These are phyloP conservation scores for Dicrurus megarhynchus DNA, from an alignment of 2,113 vertebrate species.

Conservation along the genomic window DNA sequence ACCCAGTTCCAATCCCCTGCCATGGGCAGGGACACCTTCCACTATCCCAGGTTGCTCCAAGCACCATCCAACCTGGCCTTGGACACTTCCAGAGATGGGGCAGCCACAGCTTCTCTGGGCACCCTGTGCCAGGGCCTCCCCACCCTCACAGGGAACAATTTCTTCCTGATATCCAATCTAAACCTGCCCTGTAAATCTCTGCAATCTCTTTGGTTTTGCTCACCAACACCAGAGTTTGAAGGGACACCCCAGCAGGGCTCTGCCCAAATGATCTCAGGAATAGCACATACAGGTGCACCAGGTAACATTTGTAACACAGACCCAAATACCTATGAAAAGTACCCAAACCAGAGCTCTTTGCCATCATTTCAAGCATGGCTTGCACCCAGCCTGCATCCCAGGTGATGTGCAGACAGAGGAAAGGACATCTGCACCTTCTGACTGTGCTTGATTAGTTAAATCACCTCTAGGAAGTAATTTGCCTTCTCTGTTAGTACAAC, in stretches of 20 bases:
- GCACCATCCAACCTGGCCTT: rapidly evolving
- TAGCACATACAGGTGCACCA: rapidly evolving
- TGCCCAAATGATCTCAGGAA: not conserved
- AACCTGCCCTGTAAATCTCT: not conserved
- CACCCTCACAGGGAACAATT: not conserved
- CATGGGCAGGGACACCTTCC: not conserved
- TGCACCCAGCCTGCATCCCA: not conserved
- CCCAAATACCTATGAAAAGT: not conserved
- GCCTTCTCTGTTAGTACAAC: not conserved
- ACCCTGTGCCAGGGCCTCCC: rapidly evolving
- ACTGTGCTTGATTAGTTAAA: not conserved
- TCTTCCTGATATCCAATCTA: not conserved
- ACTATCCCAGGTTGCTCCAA: rapidly evolving
- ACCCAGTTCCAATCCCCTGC: rapidly evolving
- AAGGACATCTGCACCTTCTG: not conserved
- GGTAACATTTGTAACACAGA: not conserved
- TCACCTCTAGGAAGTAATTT: not conserved
- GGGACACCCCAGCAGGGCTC: not conserved
- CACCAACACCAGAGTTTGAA: not conserved
- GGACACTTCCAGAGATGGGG: not conserved
- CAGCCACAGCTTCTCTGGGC: not conserved
- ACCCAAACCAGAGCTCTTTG: not conserved
- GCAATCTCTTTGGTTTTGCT: not conserved
- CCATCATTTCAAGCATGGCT: not conserved
- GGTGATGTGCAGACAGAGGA: not conserved